Evolutionary conservation across 2,113 vertebrate genomes (phyloP).

Genomic region (Ictalurus furcatus): DNA sequence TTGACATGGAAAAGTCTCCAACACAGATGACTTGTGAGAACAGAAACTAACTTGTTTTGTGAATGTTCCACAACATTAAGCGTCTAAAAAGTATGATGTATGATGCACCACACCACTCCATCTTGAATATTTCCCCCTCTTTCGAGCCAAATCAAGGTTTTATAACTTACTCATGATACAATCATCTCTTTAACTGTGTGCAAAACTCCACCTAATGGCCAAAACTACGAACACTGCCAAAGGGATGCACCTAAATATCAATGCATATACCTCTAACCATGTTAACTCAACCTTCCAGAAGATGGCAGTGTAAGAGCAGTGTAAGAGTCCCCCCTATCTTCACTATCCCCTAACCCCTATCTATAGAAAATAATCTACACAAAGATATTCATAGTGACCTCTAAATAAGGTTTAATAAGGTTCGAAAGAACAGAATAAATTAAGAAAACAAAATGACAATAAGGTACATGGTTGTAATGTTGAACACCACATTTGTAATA

Average conservation of each 20-base stretch:
- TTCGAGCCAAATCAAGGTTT: background rate
- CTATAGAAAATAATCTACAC: background rate
- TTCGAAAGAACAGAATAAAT: background rate
- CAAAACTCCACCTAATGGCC: conserved; percentile 17
- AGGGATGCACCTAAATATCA: background rate
- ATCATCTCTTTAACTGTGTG: background rate
- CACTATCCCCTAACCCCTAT: too few species aligned
- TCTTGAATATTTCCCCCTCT: background rate
- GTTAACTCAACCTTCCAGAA: background rate
- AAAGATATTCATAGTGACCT: background rate
- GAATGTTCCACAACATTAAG: background rate
- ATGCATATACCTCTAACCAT: too few species aligned
- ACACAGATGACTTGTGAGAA: background rate
- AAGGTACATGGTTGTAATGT: too few species aligned
- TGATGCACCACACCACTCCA: background rate
- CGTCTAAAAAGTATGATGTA: background rate
- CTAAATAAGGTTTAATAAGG: background rate
- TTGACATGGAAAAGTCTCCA: background rate
- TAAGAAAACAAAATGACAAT: background rate
- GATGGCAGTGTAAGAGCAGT: conserved; percentile 44
- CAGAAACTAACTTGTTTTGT: background rate
- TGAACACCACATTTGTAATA: background rate
- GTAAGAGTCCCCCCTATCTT: background rate
- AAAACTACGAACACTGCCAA: background rate
- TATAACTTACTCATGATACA: background rate